Conservation (phyloP, 1,140 invertebrate species). For the Bombus difficillimus region DNA sequence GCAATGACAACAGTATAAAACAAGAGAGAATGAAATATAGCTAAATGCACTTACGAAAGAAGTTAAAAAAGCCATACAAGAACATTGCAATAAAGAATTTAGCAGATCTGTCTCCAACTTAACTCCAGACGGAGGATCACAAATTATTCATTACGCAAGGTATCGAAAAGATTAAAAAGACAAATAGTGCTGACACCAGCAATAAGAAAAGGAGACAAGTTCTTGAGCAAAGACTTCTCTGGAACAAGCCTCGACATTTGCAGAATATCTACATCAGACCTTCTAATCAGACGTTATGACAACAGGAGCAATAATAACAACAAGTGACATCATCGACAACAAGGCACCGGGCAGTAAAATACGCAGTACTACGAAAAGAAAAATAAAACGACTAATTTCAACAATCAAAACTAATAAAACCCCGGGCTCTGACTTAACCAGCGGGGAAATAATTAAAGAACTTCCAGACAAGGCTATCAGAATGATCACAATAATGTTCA, state of each 20-base stretch:
- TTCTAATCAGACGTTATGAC: conserved; percentile 16
- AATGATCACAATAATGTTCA: too few relatives aligned
- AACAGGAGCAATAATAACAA: not conserved
- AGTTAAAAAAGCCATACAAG: not conserved
- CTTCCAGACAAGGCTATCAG: conserved; percentile 34
- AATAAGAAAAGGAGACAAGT: conserved; percentile 40
- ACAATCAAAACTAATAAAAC: conserved; percentile 55
- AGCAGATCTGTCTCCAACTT: not conserved
- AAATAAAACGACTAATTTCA: conserved; percentile 25
- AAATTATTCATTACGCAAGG: conserved; percentile 62
- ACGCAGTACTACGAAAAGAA: not conserved
- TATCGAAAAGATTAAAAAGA: conserved; percentile 45
- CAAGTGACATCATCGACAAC: too few relatives aligned
- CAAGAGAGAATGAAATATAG: conserved; percentile 11
- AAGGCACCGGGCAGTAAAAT: not conserved
- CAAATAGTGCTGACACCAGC: conserved; percentile 30
- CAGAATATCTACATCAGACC: conserved; percentile 38
- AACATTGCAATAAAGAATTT: not conserved
- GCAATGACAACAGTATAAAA: not conserved
- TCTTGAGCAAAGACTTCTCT: conserved; percentile 53
- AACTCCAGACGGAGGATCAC: not conserved
- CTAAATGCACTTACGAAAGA: conserved; percentile 25
- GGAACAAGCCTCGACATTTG: conserved; percentile 60
- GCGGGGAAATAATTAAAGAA: conserved; percentile 60
- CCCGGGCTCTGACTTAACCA: conserved; percentile 66